Evolutionary conservation across 2,113 vertebrate genomes (phyloP).

Genomic region (Pimephales promelas): DNA sequence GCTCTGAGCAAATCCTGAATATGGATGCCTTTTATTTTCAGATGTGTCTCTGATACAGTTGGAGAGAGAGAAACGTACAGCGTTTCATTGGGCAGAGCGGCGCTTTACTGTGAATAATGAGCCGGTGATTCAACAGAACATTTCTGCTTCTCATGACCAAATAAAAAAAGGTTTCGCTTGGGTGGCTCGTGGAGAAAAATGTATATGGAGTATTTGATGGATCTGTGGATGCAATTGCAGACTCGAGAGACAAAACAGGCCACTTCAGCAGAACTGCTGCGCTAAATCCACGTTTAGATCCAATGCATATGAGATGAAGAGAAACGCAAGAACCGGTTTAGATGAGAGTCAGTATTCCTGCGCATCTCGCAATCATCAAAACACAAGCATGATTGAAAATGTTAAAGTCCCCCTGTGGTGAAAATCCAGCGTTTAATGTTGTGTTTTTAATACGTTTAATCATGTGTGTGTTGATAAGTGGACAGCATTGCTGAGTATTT

Average conservation of each 20-base stretch:
- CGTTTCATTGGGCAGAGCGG: constrained; percentile 1
- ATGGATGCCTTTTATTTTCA: constrained; percentile 45
- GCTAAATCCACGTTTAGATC: constrained; percentile 36
- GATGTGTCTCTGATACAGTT: constrained; percentile 11
- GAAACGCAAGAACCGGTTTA: not conserved
- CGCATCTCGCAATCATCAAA: not conserved
- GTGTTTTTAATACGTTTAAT: too few relatives aligned
- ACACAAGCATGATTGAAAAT: not conserved
- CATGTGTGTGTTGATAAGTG: too few relatives aligned
- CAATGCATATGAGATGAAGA: constrained; percentile 7
- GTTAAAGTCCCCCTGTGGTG: not conserved
- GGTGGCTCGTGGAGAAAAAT: constrained; percentile 11
- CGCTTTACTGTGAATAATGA: constrained; percentile 50
- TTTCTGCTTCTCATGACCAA: constrained; percentile 46
- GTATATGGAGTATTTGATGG: constrained; percentile 10
- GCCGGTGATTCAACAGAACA: constrained; percentile 45
- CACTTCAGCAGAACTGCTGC: constrained; percentile 7
- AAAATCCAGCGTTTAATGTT: too few relatives aligned
- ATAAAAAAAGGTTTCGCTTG: constrained; percentile 29
- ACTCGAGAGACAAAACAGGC: not conserved
- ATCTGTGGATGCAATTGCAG: constrained; percentile 28
- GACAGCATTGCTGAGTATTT: too few relatives aligned
- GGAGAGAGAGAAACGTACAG: constrained; percentile 5
- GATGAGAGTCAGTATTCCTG: not conserved
- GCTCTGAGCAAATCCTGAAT: constrained; percentile 47